Base-by-base conservation (phyloP, 2,113 vertebrate species). In the Hipposideros armiger region DNA sequence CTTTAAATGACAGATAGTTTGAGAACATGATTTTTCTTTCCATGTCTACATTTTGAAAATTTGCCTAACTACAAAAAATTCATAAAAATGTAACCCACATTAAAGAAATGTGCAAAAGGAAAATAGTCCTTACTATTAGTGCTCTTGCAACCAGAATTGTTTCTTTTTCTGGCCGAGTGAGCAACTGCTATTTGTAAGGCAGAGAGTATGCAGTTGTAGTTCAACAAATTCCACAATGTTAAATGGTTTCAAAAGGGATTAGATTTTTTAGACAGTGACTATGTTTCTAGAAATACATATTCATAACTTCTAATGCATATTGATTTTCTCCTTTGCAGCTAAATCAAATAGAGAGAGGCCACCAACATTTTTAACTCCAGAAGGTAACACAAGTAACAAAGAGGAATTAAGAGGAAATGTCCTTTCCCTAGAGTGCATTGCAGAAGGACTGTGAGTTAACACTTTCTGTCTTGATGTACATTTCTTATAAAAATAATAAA, bases 341-440 rank as follows among this genome's bases (percentile, higher is more conserved):
- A 99, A 98, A 16, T 98, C 99, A 60, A 97, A 96, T 22, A 99
- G 98, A 94, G 99, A 99, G 94, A 99, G 99, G 88, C 98, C 86
- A n/a, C 99, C 99, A 70, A 95, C 97, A 42, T 99, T 99, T 98
- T 98, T 99, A 97, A 98, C 98, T 97, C 99, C 99, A 91, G 97
- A 97, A 91, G 99, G 99, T 40, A 97, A 98, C 69, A 97, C 98
- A 96, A 99, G 99, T 98, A 99, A 98, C 98, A 99, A 99, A 98
- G 99, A 99, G 91, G 99, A 99, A 56, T 97, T 99, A 95, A 99
- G 99, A 98, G 99, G 99, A 98, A 99, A 99, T 82, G 98, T 99
- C 70, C 99, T 99, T 97, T 98, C 99, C 82, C 97, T 99, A 96
- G 99, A 99, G 97, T 99, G 99, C 95, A 99, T 99, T 11, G 99